Evolutionary conservation across 2,113 vertebrate genomes (phyloP).

Genomic region (Passer montanus): DNA sequence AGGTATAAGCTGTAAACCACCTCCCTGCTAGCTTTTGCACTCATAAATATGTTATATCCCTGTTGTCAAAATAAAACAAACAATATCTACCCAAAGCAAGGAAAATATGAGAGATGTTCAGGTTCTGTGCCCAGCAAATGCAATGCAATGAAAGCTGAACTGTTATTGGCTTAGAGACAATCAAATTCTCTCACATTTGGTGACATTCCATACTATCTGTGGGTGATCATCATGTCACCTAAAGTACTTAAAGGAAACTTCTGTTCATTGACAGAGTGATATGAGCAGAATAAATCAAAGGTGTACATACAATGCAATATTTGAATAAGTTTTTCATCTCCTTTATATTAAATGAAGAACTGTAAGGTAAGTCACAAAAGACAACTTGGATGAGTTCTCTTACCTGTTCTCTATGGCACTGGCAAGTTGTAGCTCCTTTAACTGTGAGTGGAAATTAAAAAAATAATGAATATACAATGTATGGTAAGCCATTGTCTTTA

Average conservation of each 20-base stretch:
- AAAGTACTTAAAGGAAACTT: not conserved
- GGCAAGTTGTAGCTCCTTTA: not conserved
- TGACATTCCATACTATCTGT: not conserved
- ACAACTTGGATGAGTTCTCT: not conserved
- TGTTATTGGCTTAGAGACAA: not conserved
- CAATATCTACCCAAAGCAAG: not conserved
- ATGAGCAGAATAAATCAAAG: not conserved
- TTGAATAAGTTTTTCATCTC: not conserved
- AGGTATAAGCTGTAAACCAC: not conserved
- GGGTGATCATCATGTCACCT: not conserved
- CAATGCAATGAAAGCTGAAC: not conserved
- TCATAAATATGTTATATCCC: not conserved
- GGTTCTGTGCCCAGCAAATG: not conserved
- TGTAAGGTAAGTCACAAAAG: not conserved
- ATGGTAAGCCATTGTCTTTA: not conserved
- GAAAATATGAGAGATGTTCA: not conserved
- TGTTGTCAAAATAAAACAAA: not conserved
- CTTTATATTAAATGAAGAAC: not conserved
- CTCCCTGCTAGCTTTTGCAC: not conserved
- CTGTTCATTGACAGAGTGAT: not conserved
- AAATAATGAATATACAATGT: slow-evolving; percentile 40
- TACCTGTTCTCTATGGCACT: slow-evolving; percentile 17
- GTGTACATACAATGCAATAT: not conserved
- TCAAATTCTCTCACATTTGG: not conserved
- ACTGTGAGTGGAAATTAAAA: slow-evolving; percentile 18